phyloP scores from a whole-genome alignment of 2,113 vertebrate species.

The Salminus brasiliensis region DNA sequence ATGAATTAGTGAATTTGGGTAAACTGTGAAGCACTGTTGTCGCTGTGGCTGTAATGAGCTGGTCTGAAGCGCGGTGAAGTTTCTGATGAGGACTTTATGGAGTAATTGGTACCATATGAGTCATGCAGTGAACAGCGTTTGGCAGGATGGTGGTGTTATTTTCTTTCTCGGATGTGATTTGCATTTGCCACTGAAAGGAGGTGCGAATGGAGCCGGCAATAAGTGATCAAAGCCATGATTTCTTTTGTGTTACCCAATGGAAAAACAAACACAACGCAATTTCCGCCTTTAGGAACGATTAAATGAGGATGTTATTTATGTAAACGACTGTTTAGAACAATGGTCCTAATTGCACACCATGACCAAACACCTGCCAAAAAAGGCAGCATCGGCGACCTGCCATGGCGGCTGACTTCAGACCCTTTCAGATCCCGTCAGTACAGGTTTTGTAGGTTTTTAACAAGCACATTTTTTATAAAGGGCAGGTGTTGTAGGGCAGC shows the following conservation, averaged over 20 bases:
- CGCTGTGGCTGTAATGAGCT: slow-evolving; percentile 19
- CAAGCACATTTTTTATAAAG: background rate
- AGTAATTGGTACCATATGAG: slow-evolving; percentile 50
- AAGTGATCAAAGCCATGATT: slow-evolving; percentile 3
- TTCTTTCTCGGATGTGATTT: background rate
- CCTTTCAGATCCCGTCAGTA: background rate
- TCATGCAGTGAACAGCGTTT: slow-evolving; percentile 43
- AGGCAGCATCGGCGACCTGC: background rate
- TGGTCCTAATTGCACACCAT: background rate
- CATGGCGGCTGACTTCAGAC: background rate
- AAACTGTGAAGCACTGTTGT: background rate
- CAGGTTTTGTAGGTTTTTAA: background rate
- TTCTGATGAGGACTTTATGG: slow-evolving; percentile 27
- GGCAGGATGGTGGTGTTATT: too few species aligned
- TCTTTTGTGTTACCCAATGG: background rate
- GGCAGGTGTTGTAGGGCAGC: background rate
- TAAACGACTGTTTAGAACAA: too few species aligned
- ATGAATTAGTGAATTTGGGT: slow-evolving; percentile 7
- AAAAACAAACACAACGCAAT: background rate
- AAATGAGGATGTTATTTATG: background rate
- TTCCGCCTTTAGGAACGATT: background rate
- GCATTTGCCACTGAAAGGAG: slow-evolving; percentile 2
- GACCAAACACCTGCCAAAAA: background rate
- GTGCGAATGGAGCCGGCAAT: slow-evolving; percentile 5
- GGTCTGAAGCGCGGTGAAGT: background rate